Conservation (phyloP, 2,113 vertebrate species). For the Nothobranchius furzeri region DNA sequence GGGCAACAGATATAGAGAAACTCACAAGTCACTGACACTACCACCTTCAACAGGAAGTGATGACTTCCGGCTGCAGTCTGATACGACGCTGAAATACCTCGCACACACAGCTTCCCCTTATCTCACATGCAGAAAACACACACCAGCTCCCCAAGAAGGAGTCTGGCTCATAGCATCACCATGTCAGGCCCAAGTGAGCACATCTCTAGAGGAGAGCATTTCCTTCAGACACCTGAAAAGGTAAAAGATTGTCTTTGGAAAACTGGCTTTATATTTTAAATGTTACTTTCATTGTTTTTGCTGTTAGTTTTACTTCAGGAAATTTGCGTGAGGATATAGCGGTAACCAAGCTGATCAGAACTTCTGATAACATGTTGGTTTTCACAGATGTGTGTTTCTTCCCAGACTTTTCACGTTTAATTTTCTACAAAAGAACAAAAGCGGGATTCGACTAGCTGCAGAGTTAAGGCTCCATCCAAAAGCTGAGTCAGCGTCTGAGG, state of each 20-base stretch:
- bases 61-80: slow-evolving; percentile 72
- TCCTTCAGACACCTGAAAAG: slow-evolving; percentile 70
- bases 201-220: slow-evolving; percentile 35
- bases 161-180: slow-evolving; percentile 41
- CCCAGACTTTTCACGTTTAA: not conserved
- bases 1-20: slow-evolving; percentile 25
- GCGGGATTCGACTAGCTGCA: no score
- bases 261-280: not conserved
- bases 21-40: slow-evolving; percentile 46
- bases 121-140: slow-evolving; percentile 3
- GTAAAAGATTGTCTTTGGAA: slow-evolving; percentile 37
- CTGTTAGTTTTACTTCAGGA: not conserved
- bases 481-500: slow-evolving; percentile 14
- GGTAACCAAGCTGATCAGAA: not conserved
- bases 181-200: slow-evolving; percentile 59
- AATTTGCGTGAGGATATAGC: not conserved
- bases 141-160: slow-evolving; percentile 12
- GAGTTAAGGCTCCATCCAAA: not conserved
- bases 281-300: not conserved
- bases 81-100: slow-evolving; percentile 33
- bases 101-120: slow-evolving; percentile 44
- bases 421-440: not conserved
- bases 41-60: slow-evolving; percentile 78
- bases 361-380: not conserved
- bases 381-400: not conserved